Evolutionary conservation across 2,888 invertebrate species (phyloP).

Genomic region (Hemicrepidius hirtus): DNA sequence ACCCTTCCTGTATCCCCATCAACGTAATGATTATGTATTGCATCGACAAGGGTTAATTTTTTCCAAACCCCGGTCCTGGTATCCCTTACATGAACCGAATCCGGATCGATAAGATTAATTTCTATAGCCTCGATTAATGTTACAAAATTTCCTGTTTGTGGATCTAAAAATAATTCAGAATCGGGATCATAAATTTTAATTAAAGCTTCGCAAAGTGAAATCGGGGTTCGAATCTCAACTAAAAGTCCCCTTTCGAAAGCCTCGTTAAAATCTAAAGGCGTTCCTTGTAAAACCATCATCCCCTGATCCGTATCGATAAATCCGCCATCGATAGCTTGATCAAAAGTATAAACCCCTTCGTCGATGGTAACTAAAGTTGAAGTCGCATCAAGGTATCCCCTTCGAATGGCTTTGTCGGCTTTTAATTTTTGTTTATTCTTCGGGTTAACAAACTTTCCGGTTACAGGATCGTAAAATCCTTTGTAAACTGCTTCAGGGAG

Average conservation of each 20-base stretch:
- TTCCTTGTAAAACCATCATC: slow-evolving; percentile 77
- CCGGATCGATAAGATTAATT: slow-evolving; percentile 86
- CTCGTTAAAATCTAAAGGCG: slow-evolving; percentile 84
- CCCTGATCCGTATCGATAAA: slow-evolving; percentile 86
- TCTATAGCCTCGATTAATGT: slow-evolving; percentile 89
- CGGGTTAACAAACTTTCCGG: slow-evolving; percentile 88
- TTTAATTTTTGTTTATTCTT: slow-evolving; percentile 86
- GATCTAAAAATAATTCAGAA: slow-evolving; percentile 89
- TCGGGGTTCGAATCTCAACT: slow-evolving; percentile 87
- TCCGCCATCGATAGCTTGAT: slow-evolving; percentile 85
- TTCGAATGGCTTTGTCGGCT: slow-evolving; percentile 88
- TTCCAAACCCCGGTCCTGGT: slow-evolving; percentile 84
- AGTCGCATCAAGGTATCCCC: slow-evolving; percentile 88
- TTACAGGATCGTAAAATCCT: slow-evolving; percentile 90
- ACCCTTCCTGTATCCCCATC: slow-evolving; percentile 83
- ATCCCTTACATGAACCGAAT: slow-evolving; percentile 89
- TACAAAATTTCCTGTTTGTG: slow-evolving; percentile 84
- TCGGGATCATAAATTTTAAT: slow-evolving; percentile 86
- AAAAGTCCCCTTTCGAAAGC: slow-evolving; percentile 89
- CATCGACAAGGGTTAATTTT: slow-evolving; percentile 85
- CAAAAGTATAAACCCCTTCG: slow-evolving; percentile 88
- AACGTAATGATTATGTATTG: slow-evolving; percentile 84
- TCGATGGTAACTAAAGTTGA: slow-evolving; percentile 90
- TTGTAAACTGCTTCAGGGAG: slow-evolving; percentile 93
- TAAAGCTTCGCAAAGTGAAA: slow-evolving; percentile 88